These are phyloP conservation scores for Diplodus puntazzo DNA, from an alignment of 2,797 vertebrate genomes.

Conservation along the genomic window DNA sequence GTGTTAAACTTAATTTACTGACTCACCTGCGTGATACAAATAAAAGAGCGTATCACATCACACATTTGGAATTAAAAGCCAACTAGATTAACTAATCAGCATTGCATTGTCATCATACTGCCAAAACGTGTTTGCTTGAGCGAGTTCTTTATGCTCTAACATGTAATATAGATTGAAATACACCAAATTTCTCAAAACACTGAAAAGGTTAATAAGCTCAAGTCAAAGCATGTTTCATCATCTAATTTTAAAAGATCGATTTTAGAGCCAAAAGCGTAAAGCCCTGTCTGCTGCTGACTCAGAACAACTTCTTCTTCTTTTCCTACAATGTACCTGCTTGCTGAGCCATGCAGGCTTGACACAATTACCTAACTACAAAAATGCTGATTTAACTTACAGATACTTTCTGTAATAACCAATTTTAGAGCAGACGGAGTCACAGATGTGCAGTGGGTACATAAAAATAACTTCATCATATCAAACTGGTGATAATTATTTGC, in stretches of 20 bases:
- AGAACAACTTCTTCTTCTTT: background rate
- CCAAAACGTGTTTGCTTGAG: background rate
- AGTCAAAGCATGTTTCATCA: constrained; percentile 6
- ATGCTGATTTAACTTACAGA: constrained; percentile 1
- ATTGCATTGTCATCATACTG: background rate
- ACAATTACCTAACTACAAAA: constrained; percentile 1
- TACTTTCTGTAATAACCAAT: background rate
- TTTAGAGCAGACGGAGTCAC: background rate
- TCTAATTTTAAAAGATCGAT: constrained; percentile 24
- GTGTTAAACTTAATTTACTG: background rate
- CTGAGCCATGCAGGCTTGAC: background rate
- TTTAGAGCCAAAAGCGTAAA: background rate
- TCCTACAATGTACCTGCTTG: background rate
- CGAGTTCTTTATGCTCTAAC: background rate
- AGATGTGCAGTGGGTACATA: background rate
- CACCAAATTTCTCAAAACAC: background rate
- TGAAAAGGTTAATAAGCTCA: background rate
- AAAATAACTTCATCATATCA: background rate
- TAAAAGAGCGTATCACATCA: background rate
- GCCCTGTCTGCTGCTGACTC: constrained; percentile 3
- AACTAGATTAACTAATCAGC: background rate
- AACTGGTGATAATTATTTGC: background rate
- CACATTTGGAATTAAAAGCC: background rate
- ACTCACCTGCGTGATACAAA: background rate
- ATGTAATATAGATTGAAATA: background rate